phyloP scores from a whole-genome alignment of 2,888 invertebrate genomes.

The Shargacucullia verbasci region DNA sequence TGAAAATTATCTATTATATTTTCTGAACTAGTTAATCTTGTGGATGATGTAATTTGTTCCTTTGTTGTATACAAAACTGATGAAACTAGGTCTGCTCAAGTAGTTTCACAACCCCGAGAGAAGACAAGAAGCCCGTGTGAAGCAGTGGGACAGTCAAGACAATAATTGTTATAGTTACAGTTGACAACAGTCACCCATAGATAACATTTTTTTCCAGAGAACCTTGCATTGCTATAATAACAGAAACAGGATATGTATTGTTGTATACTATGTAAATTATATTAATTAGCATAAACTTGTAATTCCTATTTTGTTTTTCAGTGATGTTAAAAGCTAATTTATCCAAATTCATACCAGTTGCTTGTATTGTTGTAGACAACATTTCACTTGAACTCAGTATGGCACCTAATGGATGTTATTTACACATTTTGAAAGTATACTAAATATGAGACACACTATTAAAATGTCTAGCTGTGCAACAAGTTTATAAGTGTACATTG shows the following conservation, averaged over 20 bases:
- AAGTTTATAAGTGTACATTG: no score
- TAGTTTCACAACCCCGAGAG: no score
- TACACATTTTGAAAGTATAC: no score
- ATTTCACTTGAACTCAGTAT: no score
- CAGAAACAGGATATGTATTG: conserved; percentile 7
- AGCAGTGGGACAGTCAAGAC: no score
- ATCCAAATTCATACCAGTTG: conserved; percentile 3
- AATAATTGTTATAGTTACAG: no score
- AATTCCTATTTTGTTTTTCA: conserved; percentile 3
- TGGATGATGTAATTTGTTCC: not conserved
- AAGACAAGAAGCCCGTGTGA: no score
- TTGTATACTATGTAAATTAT: conserved; percentile 21
- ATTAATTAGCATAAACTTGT: conserved; percentile 28
- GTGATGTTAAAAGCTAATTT: conserved; percentile 5
- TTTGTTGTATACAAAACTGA: not conserved
- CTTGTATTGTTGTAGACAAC: not conserved
- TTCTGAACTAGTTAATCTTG: conserved; percentile 1
- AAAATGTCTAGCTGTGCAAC: no score
- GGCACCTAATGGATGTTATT: no score
- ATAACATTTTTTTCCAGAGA: not conserved
- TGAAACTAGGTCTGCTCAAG: not conserved
- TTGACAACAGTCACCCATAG: no score
- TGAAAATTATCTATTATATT: not conserved
- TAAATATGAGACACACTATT: no score
- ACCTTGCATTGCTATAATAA: not conserved